Conservation (phyloP, 2,113 vertebrate genomes). For the Bos javanicus region DNA sequence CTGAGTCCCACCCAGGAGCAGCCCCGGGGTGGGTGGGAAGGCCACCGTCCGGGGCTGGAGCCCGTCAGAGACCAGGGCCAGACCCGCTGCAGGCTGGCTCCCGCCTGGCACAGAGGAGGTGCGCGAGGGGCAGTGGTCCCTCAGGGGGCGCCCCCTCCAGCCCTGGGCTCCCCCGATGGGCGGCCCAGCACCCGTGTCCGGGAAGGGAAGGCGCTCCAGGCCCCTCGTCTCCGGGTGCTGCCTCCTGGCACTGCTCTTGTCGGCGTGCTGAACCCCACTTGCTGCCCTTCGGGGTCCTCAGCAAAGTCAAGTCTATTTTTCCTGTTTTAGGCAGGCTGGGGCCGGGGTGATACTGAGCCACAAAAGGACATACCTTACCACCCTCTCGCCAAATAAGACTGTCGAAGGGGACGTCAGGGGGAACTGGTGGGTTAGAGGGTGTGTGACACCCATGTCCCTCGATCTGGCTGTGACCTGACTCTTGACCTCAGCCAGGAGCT, state of each 20-base stretch:
- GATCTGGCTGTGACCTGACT: accelerated
- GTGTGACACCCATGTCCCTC: accelerated
- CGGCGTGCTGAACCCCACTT: accelerated
- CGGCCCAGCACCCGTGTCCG: accelerated
- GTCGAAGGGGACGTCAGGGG: accelerated
- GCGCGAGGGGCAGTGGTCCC: accelerated
- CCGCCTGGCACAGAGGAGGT: not conserved
- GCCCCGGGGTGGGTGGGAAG: accelerated
- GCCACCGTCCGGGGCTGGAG: accelerated
- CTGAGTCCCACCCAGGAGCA: accelerated
- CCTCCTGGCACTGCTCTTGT: accelerated
- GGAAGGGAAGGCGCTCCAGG: accelerated
- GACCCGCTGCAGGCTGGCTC: accelerated
- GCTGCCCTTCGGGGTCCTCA: too few species aligned
- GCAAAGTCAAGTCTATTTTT: not conserved
- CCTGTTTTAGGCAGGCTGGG: not conserved
- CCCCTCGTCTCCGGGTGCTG: accelerated
- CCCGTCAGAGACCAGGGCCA: too few species aligned
- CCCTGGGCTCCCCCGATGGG: accelerated
- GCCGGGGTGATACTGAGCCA: not conserved
- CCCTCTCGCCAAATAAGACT: accelerated
- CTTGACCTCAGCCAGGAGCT: not conserved
- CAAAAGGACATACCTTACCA: not conserved
- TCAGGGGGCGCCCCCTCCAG: not conserved
- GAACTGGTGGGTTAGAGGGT: too few species aligned